Percentiles rank a stretch among this genome's conserved stretches.
Evolutionary conservation across 2,888 invertebrate species (phyloP).

Genomic region (Drosophila infuscata): DNA sequence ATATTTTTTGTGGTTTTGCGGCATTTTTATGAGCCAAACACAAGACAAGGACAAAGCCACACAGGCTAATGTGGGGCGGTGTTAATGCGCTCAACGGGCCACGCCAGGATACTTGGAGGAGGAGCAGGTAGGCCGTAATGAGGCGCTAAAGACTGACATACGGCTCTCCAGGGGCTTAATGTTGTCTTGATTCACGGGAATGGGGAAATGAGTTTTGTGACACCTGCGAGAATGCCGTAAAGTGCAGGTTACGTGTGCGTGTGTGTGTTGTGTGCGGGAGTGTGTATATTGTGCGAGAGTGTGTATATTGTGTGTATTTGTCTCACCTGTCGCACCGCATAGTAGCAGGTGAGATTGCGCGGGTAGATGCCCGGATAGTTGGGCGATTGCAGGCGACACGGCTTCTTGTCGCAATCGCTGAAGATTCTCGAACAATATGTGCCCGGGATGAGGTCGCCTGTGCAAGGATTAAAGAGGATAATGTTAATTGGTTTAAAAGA

Average conservation of each 20-base stretch:
- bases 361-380: constrained; percentile 97
- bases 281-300: background rate
- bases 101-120: background rate
- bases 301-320: background rate
- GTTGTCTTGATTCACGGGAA: background rate
- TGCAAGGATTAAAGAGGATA: background rate
- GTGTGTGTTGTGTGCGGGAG: background rate
- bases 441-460: constrained; percentile 95
- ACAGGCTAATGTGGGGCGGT: constrained; percentile 12
- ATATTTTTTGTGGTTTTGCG: constrained; percentile 24
- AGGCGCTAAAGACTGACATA: constrained; percentile 52
- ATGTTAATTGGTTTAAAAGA: background rate
- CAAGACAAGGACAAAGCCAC: constrained; percentile 22
- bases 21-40: constrained; percentile 63
- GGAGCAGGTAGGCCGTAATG: constrained; percentile 22
- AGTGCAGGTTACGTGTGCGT: constrained; percentile 9
- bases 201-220: constrained; percentile 17
- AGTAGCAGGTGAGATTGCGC: constrained; percentile 97
- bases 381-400: constrained; percentile 95
- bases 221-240: constrained; percentile 24
- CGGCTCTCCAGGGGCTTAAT: constrained; percentile 24
- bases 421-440: constrained; percentile 97
- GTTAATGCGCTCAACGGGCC: constrained; percentile 29
- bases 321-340: constrained; percentile 90
- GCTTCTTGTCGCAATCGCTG: constrained; percentile 95